A percentile compares a stretch with the other conserved stretches of the same genome.
Conservation (phyloP, 2,113 vertebrate genomes). For the Gambusia affinis region DNA sequence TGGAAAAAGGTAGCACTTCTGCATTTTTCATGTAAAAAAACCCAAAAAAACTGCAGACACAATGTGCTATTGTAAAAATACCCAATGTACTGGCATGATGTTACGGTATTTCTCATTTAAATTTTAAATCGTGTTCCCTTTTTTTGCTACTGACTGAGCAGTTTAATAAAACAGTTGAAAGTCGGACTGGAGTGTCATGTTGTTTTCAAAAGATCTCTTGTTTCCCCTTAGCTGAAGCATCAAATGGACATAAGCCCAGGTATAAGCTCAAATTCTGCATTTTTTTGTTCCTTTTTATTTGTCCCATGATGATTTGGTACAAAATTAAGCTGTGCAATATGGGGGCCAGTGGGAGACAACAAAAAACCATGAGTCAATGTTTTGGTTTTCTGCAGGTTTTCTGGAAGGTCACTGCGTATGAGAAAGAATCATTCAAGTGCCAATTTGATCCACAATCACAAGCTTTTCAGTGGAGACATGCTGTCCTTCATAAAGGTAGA, state of each 20-base stretch:
- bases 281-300: background rate
- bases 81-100: background rate
- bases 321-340: background rate
- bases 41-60: slow-evolving; percentile 3
- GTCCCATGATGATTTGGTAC: background rate
- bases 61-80: background rate
- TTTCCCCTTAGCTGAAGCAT: slow-evolving; percentile 44
- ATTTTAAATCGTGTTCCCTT: slow-evolving; percentile 5
- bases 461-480: slow-evolving; percentile 83
- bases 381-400: slow-evolving; percentile 56
- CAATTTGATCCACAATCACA: slow-evolving; percentile 78
- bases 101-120: background rate
- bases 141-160: background rate
- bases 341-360: background rate
- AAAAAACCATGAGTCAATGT: background rate
- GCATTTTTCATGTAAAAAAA: slow-evolving; percentile 6
- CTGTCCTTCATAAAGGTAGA: slow-evolving; percentile 83
- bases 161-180: background rate
- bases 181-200: background rate
- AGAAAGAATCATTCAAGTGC: slow-evolving; percentile 62
- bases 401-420: slow-evolving; percentile 65
- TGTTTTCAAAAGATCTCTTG: slow-evolving; percentile 1
- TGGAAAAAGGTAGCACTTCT: slow-evolving; percentile 83
- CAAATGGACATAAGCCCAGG: slow-evolving; percentile 52
- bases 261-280: slow-evolving; percentile 13